A percentile compares a stretch with the other conserved stretches of the same genome.
Conservation (phyloP, 1,140 invertebrate species). For the Thereuonema tuberculata region DNA sequence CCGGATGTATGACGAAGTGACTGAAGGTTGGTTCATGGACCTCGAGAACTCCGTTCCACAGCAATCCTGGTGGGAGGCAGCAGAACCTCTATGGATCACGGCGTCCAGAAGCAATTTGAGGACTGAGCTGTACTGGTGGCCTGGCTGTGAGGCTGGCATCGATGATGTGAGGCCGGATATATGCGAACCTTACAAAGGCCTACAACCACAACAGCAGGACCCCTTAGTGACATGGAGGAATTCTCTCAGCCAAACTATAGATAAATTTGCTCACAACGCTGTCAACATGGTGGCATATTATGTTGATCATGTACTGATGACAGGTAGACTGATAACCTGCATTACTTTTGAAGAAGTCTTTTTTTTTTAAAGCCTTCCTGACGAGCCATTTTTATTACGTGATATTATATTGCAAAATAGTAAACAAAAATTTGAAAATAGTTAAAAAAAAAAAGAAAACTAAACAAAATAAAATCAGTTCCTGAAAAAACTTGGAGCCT, state of each 20-base stretch:
- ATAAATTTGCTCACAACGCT: background rate
- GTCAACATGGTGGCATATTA: background rate
- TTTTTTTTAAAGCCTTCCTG: too few relatives aligned
- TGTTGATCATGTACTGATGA: background rate
- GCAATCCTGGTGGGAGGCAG: background rate
- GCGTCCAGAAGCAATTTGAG: background rate
- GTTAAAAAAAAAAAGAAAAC: too few relatives aligned
- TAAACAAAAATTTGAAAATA: too few relatives aligned
- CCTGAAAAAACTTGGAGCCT: too few relatives aligned
- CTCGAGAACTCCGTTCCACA: background rate
- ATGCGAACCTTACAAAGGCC: constrained; percentile 7
- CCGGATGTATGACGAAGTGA: constrained; percentile 3
- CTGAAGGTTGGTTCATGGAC: background rate
- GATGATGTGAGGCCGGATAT: background rate
- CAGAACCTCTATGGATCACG: constrained; percentile 6
- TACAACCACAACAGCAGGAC: background rate
- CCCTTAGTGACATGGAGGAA: background rate
- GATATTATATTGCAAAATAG: too few relatives aligned
- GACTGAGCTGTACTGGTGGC: constrained; percentile 9
- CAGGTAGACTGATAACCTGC: too few relatives aligned
- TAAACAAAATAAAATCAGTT: too few relatives aligned
- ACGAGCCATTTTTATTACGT: too few relatives aligned
- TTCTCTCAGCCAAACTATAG: background rate
- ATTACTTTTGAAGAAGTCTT: too few relatives aligned
- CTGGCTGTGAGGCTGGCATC: background rate